Conservation (phyloP, 2,888 invertebrate genomes). For the Octodonta nipae region DNA sequence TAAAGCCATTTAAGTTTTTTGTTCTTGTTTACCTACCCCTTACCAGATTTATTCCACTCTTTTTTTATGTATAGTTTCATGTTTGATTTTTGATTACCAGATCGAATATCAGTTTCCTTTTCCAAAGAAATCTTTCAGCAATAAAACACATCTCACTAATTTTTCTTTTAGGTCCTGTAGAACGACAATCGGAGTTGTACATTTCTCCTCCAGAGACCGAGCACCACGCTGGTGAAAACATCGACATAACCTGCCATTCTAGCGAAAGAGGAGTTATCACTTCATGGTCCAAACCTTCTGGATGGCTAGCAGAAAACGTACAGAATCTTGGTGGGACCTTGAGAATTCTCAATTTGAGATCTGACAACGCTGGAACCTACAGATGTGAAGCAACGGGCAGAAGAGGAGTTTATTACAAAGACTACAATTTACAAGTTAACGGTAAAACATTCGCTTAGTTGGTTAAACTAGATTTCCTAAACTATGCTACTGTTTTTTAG, state of each 20-base stretch:
- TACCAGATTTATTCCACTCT: no score
- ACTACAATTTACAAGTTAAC: constrained; percentile 44
- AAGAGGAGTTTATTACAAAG: constrained; percentile 38
- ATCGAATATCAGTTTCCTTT: no score
- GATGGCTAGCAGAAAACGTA: constrained; percentile 45
- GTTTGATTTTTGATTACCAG: no score
- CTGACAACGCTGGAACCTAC: constrained; percentile 54
- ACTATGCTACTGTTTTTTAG: constrained; percentile 4
- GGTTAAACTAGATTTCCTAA: no score
- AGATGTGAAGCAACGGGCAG: constrained; percentile 46
- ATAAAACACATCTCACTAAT: background rate
- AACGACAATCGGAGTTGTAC: constrained; percentile 14
- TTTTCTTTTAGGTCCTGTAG: constrained; percentile 9
- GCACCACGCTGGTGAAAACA: constrained; percentile 41
- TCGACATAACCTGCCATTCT: constrained; percentile 52
- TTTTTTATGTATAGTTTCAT: no score
- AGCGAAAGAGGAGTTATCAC: constrained; percentile 41
- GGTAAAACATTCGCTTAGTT: no score
- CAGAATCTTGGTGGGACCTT: constrained; percentile 42
- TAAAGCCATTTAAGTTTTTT: no score
- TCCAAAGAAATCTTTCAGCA: constrained; percentile 2
- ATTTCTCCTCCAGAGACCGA: constrained; percentile 22
- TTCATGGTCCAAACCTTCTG: constrained; percentile 48
- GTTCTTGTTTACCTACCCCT: no score
- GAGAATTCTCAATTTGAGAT: constrained; percentile 43